Evolutionary conservation across 2,797 vertebrate genomes (phyloP), one percentile per base, ranked within the genome.

Genomic region (Furcifer pardalis): DNA sequence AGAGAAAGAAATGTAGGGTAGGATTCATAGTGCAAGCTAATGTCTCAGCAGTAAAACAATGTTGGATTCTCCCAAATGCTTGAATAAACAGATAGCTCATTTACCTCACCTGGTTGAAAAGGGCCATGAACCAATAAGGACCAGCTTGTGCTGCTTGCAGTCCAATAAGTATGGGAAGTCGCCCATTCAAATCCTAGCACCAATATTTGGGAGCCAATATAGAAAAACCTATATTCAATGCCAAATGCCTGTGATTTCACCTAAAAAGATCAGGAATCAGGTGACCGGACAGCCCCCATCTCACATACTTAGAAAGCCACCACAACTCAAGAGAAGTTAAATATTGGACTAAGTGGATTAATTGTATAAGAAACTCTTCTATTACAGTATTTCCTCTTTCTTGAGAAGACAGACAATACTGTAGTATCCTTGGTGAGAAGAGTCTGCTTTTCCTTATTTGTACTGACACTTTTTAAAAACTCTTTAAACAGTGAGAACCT

Each of bases 401-500:
- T 78, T 46, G 40, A 60, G 37, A 35, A 46, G 71, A 71, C 35
- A 59, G 5, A 17, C 30, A 72, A 42, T 35, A 27, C 7, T n/a
- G 27, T n/a, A 5, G 15, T 6, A 73, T 25, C 32, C 30, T 60
- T 8, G 35, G 60, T 76, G 59, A 71, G 44, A 82, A 52, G 19
- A n/a, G 44, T 23, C 6, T 8, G 17, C 21, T 32, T 12, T 49
- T 12, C 49, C 65, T 62, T 44, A 68, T 68, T 76, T 68, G 60
- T 30, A 49, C 65, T n/a, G 8, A 60, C 52, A 62, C 21, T 79
- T 78, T 59, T 76, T 69, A 40, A 69, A 84, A 42, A 75, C n/a
- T 44, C 40, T 76, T 69, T 44, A 81, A 60, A 42, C 44, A 84
- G 77, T 37, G 68, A 37, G 74, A 77, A n/a, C 77, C 35, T 65